Conservation (phyloP, 1,140 invertebrate genomes). For the Coptotermes formosanus region DNA sequence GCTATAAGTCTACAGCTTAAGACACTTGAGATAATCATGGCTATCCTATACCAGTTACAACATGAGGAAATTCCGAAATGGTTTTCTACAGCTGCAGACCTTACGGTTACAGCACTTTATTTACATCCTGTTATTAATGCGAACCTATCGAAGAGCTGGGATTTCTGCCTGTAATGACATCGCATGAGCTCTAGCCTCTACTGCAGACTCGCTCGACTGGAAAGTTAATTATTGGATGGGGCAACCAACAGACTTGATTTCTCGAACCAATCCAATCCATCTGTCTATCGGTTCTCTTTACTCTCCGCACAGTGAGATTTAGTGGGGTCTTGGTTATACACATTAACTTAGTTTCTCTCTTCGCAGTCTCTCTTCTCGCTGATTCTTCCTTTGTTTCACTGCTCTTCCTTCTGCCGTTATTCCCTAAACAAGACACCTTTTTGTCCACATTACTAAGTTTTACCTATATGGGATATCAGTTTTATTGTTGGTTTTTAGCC, state of each 20-base stretch:
- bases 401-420: too few relatives aligned
- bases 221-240: slow-evolving; percentile 28
- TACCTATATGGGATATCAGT: too few relatives aligned
- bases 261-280: slow-evolving; percentile 27
- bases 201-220: background rate
- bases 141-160: too few relatives aligned
- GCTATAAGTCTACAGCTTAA: too few relatives aligned
- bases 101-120: background rate
- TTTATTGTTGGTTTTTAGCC: too few relatives aligned
- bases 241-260: slow-evolving; percentile 19
- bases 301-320: background rate
- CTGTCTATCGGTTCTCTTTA: slow-evolving; percentile 20
- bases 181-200: background rate
- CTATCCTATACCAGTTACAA: too few relatives aligned
- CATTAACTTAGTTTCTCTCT: slow-evolving; percentile 3
- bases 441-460: too few relatives aligned
- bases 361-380: background rate
- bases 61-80: too few relatives aligned
- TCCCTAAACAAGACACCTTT: too few relatives aligned
- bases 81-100: too few relatives aligned
- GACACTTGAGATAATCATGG: too few relatives aligned
- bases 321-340: background rate
- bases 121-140: background rate
- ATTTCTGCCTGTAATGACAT: background rate
- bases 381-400: background rate